Base-by-base conservation (phyloP, 2,888 invertebrate species). In the Lymantria dispar region DNA sequence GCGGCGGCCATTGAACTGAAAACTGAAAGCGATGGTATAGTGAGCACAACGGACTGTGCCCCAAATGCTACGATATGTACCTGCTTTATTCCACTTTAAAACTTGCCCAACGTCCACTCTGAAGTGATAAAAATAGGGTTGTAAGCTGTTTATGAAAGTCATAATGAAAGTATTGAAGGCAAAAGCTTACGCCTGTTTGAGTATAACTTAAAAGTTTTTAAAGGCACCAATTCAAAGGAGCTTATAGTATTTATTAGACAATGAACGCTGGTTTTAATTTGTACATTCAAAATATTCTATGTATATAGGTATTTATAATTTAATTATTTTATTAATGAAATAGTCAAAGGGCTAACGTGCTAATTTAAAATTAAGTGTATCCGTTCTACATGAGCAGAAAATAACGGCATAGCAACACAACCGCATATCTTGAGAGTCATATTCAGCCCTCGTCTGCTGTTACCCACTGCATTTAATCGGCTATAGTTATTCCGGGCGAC, bases 401-500 rank as follows among this genome's bases (percentile, higher is more conserved):
- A 69, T 72, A 70, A 60, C 60, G 56, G 60, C 72, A 60, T 67
- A 63, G 68, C 66, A 68, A 60, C 63, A 64, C 55, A 58, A 62
- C 58, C 62, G 67, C 69, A 60, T 62, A 60, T 62, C 54, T 33
- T 43, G 46, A 45, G 52, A 56, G 41, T 68, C 65, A 69, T 73
- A 74, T 74, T 73, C 70, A 67, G 62, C 69, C 68, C 64, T 66
- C 60, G 53, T 48, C 47, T 54, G 69, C 68, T 65, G 68, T 70
- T 68, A 65, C 69, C 62, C 72, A 74, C 72, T 82, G 83, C 81
- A 83, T 83, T 77, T 85, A 87, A 87, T 85, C 85, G 84, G 69
- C 80, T 73, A 83, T 86, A 88, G 86, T 87, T 89, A 91, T 91
- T 90, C 90, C 76, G 80, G 83, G 87, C 89, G 83, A 77, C 83